Conservation (phyloP, 1,140 invertebrate species). For the Drosophila willistoni region DNA sequence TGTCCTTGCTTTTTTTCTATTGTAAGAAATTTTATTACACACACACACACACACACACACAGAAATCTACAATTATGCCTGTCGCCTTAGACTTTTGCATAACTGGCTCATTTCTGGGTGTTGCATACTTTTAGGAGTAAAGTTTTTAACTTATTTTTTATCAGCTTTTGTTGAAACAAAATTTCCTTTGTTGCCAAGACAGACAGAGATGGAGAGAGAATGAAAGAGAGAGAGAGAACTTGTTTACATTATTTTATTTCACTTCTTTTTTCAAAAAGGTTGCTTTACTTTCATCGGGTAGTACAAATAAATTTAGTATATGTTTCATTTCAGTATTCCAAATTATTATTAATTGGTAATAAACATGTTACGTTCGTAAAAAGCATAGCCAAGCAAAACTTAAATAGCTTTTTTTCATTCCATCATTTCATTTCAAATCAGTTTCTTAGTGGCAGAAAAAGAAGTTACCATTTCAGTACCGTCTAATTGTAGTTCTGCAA, state of each 20-base stretch:
- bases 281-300: not conserved
- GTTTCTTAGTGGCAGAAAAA: no score
- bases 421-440: no score
- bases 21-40: conserved; percentile 52
- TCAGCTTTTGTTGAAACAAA: not conserved
- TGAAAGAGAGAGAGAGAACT: not conserved
- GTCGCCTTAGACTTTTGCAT: conserved; percentile 31
- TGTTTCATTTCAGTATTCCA: not conserved
- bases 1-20: not conserved
- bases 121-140: conserved; percentile 48
- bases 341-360: no score
- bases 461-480: no score
- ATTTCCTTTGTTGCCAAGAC: conserved; percentile 2
- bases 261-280: not conserved
- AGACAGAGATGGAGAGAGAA: not conserved
- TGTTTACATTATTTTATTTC: not conserved
- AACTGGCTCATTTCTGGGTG: conserved; percentile 38
- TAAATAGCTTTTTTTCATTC: no score
- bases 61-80: conserved; percentile 38
- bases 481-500: no score
- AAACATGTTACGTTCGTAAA: no score
- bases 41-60: conserved; percentile 32
- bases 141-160: conserved; percentile 21
- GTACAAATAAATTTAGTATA: not conserved
- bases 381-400: no score